phyloP scores from a whole-genome alignment of 2,113 vertebrate genomes.

The Lipophrys pholis region DNA sequence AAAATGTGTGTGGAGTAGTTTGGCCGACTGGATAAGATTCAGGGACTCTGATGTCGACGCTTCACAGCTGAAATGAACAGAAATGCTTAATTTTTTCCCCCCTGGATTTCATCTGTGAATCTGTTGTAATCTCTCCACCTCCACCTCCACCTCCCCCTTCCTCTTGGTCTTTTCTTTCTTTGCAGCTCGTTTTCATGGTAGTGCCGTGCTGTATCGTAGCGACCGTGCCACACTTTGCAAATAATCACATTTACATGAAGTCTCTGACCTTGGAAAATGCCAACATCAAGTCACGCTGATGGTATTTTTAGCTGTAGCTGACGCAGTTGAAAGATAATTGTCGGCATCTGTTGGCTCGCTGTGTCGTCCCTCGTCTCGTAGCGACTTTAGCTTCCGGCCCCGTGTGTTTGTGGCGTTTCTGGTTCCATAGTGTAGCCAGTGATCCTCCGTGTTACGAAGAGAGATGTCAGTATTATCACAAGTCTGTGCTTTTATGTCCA shows the following conservation, averaged over 20 bases:
- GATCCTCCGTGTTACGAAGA: slow-evolving; percentile 12
- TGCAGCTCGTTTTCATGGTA: slow-evolving; percentile 4
- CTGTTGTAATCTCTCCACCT: neutral
- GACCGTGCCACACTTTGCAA: slow-evolving; percentile 23
- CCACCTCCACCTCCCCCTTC: neutral
- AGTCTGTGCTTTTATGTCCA: slow-evolving; percentile 37
- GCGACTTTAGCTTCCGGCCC: neutral
- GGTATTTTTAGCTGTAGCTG: slow-evolving; percentile 16
- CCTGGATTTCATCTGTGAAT: neutral
- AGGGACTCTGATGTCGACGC: neutral
- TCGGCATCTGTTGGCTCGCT: neutral
- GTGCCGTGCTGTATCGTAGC: slow-evolving; percentile 14
- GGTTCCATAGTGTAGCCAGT: slow-evolving; percentile 24
- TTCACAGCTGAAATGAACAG: neutral
- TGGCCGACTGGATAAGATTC: slow-evolving; percentile 17
- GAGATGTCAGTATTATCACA: slow-evolving; percentile 13
- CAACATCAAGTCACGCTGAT: slow-evolving; percentile 25
- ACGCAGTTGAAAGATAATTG: slow-evolving; percentile 6
- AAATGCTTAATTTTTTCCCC: neutral
- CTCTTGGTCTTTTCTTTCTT: slow-evolving; percentile 1
- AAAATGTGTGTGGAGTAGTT: neutral
- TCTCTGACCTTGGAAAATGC: slow-evolving; percentile 48
- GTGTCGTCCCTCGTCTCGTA: slow-evolving; percentile 7
- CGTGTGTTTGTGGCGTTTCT: slow-evolving; percentile 21
- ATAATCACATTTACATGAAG: slow-evolving; percentile 26